These are phyloP conservation scores for Stichodactyla helianthus DNA, from an alignment of 64 coral and sea anemone genomes.

Conservation along the genomic window DNA sequence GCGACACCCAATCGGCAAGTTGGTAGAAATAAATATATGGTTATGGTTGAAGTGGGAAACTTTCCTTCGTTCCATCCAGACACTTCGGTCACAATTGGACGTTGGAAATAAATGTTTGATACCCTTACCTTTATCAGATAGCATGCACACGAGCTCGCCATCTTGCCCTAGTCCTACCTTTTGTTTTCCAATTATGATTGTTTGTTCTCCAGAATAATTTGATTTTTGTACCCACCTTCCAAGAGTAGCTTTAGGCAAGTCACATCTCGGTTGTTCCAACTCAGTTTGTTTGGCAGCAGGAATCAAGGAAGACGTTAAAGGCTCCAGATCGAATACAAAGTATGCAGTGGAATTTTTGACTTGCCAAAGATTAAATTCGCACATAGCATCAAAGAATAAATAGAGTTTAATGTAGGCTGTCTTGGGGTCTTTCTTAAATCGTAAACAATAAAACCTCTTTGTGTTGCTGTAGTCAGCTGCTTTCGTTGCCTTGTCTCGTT, in stretches of 20 bases:
- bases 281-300: not conserved
- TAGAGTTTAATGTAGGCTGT: not conserved
- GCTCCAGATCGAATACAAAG: not conserved
- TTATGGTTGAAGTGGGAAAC: not conserved
- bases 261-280: not conserved
- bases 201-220: not conserved
- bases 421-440: not conserved
- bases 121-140: not conserved
- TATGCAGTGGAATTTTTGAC: not conserved
- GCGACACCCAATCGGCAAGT: not conserved
- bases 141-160: not conserved
- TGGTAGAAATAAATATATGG: not conserved
- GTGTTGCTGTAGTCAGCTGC: not conserved
- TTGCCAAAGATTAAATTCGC: not conserved
- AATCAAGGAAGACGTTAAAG: not conserved
- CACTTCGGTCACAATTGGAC: not conserved
- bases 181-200: not conserved
- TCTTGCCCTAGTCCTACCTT: not conserved
- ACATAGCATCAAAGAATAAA: not conserved
- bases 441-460: not conserved
- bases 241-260: not conserved
- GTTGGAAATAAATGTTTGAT: not conserved
- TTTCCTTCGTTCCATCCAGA: constrained; percentile 8
- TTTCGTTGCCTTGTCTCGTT: not conserved
- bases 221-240: not conserved